Conservation (phyloP, 2,888 invertebrate species). For the Seira ritae region DNA sequence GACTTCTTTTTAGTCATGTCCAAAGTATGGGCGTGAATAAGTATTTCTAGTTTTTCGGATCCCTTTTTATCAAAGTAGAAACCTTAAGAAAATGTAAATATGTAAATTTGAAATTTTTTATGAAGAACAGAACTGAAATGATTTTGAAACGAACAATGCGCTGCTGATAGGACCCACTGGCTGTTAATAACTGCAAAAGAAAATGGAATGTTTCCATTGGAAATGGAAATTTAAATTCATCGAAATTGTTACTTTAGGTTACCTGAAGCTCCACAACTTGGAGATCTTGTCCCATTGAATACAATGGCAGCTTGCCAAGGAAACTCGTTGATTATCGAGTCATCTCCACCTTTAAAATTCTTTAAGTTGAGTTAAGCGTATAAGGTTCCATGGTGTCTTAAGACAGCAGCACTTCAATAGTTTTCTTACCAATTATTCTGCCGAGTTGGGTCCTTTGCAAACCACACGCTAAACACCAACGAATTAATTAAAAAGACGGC, state of each 20-base stretch:
- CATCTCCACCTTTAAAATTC: slow-evolving; percentile 51
- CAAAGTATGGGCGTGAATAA: slow-evolving; percentile 58
- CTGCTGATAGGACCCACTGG: not conserved
- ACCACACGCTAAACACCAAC: slow-evolving; percentile 58
- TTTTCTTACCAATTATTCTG: slow-evolving; percentile 59
- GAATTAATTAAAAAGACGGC: not conserved
- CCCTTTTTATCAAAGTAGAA: slow-evolving; percentile 35
- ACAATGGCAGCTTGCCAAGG: slow-evolving; percentile 70
- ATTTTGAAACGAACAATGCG: not conserved
- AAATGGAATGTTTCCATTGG: no score
- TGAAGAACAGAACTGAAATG: no score
- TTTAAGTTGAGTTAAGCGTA: not conserved
- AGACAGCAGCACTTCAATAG: not conserved
- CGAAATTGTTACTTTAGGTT: no score
- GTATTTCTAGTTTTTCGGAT: slow-evolving; percentile 55
- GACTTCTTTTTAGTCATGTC: slow-evolving; percentile 52
- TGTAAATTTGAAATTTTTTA: no score
- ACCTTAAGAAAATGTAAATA: no score
- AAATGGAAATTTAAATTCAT: no score
- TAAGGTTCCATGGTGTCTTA: not conserved
- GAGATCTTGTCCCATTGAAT: slow-evolving; percentile 52
- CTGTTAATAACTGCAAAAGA: slow-evolving; percentile 30
- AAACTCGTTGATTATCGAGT: slow-evolving; percentile 67
- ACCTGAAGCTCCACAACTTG: slow-evolving; percentile 55
- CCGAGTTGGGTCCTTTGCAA: slow-evolving; percentile 60